Conservation (phyloP, 2,888 invertebrate genomes). For the Melinaea menophilus region DNA sequence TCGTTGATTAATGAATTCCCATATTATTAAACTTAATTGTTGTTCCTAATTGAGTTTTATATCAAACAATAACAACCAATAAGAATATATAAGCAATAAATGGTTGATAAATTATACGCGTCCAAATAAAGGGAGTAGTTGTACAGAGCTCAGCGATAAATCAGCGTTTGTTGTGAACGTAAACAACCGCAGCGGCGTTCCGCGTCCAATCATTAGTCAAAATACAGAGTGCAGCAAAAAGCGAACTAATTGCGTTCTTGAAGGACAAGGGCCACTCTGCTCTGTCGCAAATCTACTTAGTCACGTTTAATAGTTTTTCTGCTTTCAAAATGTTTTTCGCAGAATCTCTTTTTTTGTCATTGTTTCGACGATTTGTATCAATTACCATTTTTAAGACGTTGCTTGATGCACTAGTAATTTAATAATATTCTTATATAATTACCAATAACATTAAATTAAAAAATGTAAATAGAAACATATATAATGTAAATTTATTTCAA, state of each 20-base stretch:
- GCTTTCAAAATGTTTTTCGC: conserved; percentile 44
- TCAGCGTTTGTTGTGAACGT: conserved; percentile 65
- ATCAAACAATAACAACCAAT: conserved; percentile 9
- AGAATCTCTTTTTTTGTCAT: conserved; percentile 39
- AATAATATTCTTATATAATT: no score
- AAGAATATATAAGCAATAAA: conserved; percentile 16
- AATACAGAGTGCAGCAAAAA: conserved; percentile 71
- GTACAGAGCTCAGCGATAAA: conserved; percentile 47
- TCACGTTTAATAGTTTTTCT: conserved; percentile 72
- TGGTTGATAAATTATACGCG: conserved; percentile 22
- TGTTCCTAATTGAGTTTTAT: neutral
- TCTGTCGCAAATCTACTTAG: conserved; percentile 70
- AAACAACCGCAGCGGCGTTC: conserved; percentile 59
- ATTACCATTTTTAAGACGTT: conserved; percentile 30
- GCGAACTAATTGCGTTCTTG: conserved; percentile 72
- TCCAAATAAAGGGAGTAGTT: conserved; percentile 25
- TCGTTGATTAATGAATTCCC: no score
- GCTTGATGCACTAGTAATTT: no score
- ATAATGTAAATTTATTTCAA: conserved; percentile 13
- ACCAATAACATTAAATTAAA: no score
- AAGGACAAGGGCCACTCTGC: conserved; percentile 70
- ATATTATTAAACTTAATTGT: no score
- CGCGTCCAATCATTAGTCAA: conserved; percentile 70
- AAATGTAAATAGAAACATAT: neutral
- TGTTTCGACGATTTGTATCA: conserved; percentile 39